Percentiles rank a stretch among this genome's conserved stretches.
Evolutionary conservation across 2,113 vertebrate species (phyloP).

Genomic region (Puma concolor): DNA sequence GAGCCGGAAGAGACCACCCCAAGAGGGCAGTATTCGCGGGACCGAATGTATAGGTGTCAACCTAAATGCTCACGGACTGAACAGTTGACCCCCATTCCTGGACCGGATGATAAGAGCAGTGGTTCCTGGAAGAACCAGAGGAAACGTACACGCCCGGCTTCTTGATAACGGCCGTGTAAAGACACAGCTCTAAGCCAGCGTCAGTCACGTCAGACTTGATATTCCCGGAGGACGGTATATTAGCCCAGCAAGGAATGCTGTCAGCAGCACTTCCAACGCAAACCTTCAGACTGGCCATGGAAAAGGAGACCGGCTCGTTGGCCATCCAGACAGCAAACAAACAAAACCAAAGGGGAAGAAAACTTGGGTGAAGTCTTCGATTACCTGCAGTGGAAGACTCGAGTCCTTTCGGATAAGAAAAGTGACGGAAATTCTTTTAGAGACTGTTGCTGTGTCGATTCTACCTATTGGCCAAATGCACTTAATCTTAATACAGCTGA

Average conservation of each 20-base stretch:
- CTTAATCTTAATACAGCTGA: slow-evolving; percentile 80
- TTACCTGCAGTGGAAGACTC: slow-evolving; percentile 91
- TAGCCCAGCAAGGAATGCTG: slow-evolving; percentile 63
- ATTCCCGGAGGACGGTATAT: slow-evolving; percentile 32
- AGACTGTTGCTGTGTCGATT: slow-evolving; percentile 80
- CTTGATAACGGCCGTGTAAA: background rate
- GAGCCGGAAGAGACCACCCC: background rate
- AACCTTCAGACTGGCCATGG: slow-evolving; percentile 80
- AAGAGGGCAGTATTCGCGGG: slow-evolving; percentile 76
- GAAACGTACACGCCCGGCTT: background rate
- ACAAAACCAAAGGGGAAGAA: slow-evolving; percentile 76
- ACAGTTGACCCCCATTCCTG: background rate
- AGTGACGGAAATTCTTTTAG: slow-evolving; percentile 81
- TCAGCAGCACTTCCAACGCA: slow-evolving; percentile 82
- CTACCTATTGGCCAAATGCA: slow-evolving; percentile 86
- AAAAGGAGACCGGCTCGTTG: slow-evolving; percentile 85
- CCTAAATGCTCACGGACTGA: background rate
- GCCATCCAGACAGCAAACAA: slow-evolving; percentile 80
- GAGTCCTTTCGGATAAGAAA: slow-evolving; percentile 89
- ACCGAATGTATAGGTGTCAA: slow-evolving; percentile 44
- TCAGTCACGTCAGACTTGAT: slow-evolving; percentile 16
- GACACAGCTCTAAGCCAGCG: background rate
- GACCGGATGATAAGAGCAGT: background rate
- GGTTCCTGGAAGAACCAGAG: background rate
- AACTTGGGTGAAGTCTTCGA: slow-evolving; percentile 86